Evolutionary conservation across 2,888 invertebrate species (phyloP), one percentile per base, ranked within the genome.

Genomic region (Sarcophaga variegata): DNA sequence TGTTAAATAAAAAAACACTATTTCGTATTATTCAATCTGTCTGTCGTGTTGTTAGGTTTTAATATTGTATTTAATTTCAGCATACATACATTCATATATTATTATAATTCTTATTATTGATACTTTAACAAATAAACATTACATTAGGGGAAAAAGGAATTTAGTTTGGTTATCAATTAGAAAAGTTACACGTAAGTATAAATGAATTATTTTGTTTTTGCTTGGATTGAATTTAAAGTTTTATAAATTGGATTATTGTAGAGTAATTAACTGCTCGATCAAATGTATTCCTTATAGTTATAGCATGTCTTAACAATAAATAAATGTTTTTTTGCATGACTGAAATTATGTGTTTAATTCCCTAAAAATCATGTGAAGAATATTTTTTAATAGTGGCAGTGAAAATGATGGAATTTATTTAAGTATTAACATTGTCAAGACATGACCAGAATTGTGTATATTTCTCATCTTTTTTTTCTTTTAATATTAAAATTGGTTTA

Each of bases 321-420:
- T 37, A 67, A 25, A 27, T 37, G 8, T 37, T 37, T 37, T 37
- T 37, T 66, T 54, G 5, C 27, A 17, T 54, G 12, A 12, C 70
- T 47, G 59, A 71, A 76, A 76, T 71, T n/a, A 77, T 27, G 14
- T 59, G 62, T 25, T 71, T 69, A 70, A 83, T 76, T 86, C 59
- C 76, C 79, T 83, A 77, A 74, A 66, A 47, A n/a, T 63, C 8
- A 20, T 20, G 17, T 76, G 49, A 83, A 80, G 54, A 76, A 25
- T 14, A 75, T 59, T 67, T 54, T 74, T 20, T 20, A 37, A 45
- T 79, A 62, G 72, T 80, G 86, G 86, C 86, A 86, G 86, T 86
- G 86, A 76, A 76, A 74, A 49, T 77, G 67, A 72, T 83, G 54
- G 70, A 82, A 81, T 27, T n/a, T 45, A 20, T 66, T n/a, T 49